Evolutionary conservation across 1,140 invertebrate species (phyloP).

Genomic region (Calliphora vicina): DNA sequence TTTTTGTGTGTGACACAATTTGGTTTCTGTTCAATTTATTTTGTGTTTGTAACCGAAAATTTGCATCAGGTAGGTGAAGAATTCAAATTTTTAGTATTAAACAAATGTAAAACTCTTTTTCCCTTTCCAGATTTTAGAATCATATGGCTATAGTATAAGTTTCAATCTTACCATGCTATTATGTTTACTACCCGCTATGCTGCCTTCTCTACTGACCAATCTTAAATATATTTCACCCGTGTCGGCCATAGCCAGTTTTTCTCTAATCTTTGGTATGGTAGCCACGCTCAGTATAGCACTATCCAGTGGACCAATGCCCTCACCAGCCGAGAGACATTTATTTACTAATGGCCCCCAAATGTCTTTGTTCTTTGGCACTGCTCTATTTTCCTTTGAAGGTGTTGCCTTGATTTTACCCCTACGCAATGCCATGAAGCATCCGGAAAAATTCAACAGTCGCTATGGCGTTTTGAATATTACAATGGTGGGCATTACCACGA

Average conservation of each 20-base stretch:
- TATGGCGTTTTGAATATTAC: constrained; percentile 87
- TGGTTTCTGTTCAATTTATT: constrained; percentile 95
- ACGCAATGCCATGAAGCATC: constrained; percentile 86
- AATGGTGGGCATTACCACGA: constrained; percentile 72
- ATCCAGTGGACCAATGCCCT: constrained; percentile 71
- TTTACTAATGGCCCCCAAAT: constrained; percentile 68
- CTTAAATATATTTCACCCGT: constrained; percentile 78
- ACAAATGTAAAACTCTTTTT: neutral
- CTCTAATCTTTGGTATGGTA: constrained; percentile 72
- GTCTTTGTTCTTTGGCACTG: constrained; percentile 78
- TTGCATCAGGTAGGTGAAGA: constrained; percentile 71
- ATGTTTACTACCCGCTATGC: constrained; percentile 74
- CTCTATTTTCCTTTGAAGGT: constrained; percentile 81
- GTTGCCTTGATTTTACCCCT: constrained; percentile 84
- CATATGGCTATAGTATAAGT: constrained; percentile 69
- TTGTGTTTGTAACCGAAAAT: constrained; percentile 89
- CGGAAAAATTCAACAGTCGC: constrained; percentile 75
- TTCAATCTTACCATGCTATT: constrained; percentile 75
- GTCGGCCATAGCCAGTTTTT: constrained; percentile 74
- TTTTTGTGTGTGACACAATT: constrained; percentile 92
- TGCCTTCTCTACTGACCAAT: constrained; percentile 79
- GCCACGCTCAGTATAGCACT: constrained; percentile 76
- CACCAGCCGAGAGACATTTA: constrained; percentile 65
- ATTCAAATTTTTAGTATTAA: neutral
- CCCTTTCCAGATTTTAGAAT: constrained; percentile 69